Evolutionary conservation across 1,140 invertebrate species (phyloP), one percentile per base, ranked within the genome.

Genomic region (Drosophila sturtevanti): DNA sequence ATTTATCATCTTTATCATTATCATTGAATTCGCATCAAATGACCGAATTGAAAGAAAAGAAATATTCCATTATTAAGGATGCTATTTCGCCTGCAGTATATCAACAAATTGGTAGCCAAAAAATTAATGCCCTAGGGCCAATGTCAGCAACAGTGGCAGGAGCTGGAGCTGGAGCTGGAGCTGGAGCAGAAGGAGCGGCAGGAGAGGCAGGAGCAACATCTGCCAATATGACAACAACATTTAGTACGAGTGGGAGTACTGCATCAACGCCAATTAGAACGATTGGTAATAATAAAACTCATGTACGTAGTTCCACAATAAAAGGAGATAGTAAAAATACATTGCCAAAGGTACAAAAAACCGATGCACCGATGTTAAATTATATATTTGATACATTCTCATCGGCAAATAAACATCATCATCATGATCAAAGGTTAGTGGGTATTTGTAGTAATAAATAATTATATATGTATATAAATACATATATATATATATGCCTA

Each of bases 351-450:
- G 91, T 90, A 9, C 93, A 93, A 37, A 93, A 94, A 72, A 94
- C 93, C 1, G 95, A 95, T 75, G 94, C 95, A 1, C 95, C 95
- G 12, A 95, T 95, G 94, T 89, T 95, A 12, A 95, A 95, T 85
- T 95, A 95, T 74, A 95, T 95, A 66, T 95, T 95, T 79, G 95
- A 95, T 78, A 93, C 94, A 0, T 94, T 95, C 74, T 95, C 94
- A 12, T 94, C 94, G 38, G 93, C 93, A 44, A 94, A 95, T 90
- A 95, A 95, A 65, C 95, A 95, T 89, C 94, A 94, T 73, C 94
- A 95, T 58, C 91, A 92, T 62, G 92, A 92, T 92, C 93, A 94
- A 81, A 93, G 93, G 94, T 94, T n/a, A n/a, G n/a, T n/a, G n/a
- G n/a, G n/a, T n/a, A n/a, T n/a, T n/a, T n/a, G n/a, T n/a, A n/a